These are phyloP conservation scores for Pelagia noctiluca DNA, from an alignment of 30 jellyfish, hydroid and myxozoan genomes.

Conservation along the genomic window DNA sequence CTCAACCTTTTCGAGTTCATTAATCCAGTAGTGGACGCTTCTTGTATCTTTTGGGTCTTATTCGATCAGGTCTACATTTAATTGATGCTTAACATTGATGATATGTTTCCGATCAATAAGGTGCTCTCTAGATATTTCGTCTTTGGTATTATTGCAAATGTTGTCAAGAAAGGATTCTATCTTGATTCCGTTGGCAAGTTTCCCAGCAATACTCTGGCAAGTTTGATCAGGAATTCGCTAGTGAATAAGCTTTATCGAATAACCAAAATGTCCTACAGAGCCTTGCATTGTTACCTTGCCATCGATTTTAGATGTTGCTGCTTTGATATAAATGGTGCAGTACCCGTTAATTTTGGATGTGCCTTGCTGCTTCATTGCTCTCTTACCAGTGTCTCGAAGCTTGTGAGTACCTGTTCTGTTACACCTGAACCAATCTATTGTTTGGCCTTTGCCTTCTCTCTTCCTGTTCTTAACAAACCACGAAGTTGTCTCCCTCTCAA, in stretches of 20 bases:
- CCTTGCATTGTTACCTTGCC: conserved; percentile 33
- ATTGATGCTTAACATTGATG: no score
- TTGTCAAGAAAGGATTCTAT: conserved; percentile 27
- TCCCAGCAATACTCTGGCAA: conserved; percentile 16
- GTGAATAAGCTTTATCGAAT: conserved; percentile 18
- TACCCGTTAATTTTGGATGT: conserved; percentile 47
- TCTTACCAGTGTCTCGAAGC: conserved; percentile 45
- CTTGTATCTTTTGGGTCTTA: no score
- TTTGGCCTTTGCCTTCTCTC: conserved; percentile 32
- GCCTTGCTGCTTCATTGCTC: conserved; percentile 67
- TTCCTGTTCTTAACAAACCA: conserved; percentile 40
- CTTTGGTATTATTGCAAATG: no score
- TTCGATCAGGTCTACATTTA: no score
- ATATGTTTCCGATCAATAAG: no score
- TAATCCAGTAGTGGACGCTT: no score
- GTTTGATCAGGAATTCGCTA: conserved; percentile 22
- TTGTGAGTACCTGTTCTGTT: conserved; percentile 38
- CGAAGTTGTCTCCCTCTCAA: conserved; percentile 21
- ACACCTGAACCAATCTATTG: conserved; percentile 51
- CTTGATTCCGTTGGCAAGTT: conserved; percentile 14
- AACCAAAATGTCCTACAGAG: conserved; percentile 30
- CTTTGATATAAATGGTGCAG: conserved; percentile 33
- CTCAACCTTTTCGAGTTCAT: no score
- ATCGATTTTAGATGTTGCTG: neutral
- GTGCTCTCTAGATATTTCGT: no score